These are phyloP conservation scores for Diplazon laetatorius DNA, from an alignment of 2,888 invertebrate species.

Conservation along the genomic window DNA sequence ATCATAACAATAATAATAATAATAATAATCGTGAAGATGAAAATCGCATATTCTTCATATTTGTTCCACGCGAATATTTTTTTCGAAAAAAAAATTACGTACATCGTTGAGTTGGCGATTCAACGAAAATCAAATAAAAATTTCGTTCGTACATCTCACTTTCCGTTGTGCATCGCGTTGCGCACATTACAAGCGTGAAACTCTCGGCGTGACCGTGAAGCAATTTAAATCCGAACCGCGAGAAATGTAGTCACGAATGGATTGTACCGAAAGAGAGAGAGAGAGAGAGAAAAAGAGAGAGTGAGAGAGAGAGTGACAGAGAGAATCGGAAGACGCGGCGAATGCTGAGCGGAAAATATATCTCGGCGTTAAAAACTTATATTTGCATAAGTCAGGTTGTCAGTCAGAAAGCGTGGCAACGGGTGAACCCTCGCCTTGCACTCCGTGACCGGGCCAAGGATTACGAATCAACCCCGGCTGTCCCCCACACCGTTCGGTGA, in stretches of 20 bases:
- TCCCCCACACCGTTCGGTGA: too few species aligned
- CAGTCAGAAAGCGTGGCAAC: constrained; percentile 81
- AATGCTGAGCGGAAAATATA: too few species aligned
- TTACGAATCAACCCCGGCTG: constrained; percentile 63
- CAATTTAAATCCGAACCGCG: constrained; percentile 78
- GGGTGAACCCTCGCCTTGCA: constrained; percentile 77
- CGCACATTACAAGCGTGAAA: constrained; percentile 75
- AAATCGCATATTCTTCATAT: too few species aligned
- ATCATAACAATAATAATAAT: too few species aligned
- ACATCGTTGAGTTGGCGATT: constrained; percentile 53
- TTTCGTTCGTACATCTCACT: constrained; percentile 56
- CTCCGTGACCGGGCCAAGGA: constrained; percentile 65
- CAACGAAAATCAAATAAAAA: constrained; percentile 26
- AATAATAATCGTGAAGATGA: too few species aligned
- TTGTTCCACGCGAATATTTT: too few species aligned
- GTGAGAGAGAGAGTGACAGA: constrained; percentile 18
- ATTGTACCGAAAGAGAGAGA: constrained; percentile 51
- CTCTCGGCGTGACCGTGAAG: constrained; percentile 72
- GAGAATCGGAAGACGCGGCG: constrained; percentile 34
- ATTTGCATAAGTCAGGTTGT: constrained; percentile 82
- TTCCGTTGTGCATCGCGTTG: constrained; percentile 52
- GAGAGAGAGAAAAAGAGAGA: constrained; percentile 27
- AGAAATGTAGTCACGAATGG: constrained; percentile 73
- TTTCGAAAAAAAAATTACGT: too few species aligned
- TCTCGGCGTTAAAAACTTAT: constrained; percentile 41